phyloP scores from a whole-genome alignment of 2,113 vertebrate species.

The cattle (Bos taurus) region ARS-UCD2.0 NC_037352.1:23588501-23589000 shows the following conservation, averaged over 20 bases:
- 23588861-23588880: neutral
- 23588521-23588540: accelerated
- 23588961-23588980: neutral
- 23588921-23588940: neutral
- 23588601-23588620: neutral
- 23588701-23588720: neutral
- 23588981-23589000: slow-evolving; percentile 15
- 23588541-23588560: neutral
- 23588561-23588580: neutral
- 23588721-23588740: neutral
- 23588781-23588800: neutral
- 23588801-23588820: neutral
- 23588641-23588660: neutral
- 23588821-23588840: neutral
- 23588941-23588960: neutral
- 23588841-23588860: neutral
- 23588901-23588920: neutral
- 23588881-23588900: neutral
- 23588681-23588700: neutral
- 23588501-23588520: neutral
- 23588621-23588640: neutral
- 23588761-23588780: neutral
- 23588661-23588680: neutral
- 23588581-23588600: neutral
- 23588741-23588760: neutral